A percentile compares a stretch with the other conserved stretches of the same genome.
Evolutionary conservation across 2,113 vertebrate genomes (phyloP).

Genomic region (Myiagra hebetior): DNA sequence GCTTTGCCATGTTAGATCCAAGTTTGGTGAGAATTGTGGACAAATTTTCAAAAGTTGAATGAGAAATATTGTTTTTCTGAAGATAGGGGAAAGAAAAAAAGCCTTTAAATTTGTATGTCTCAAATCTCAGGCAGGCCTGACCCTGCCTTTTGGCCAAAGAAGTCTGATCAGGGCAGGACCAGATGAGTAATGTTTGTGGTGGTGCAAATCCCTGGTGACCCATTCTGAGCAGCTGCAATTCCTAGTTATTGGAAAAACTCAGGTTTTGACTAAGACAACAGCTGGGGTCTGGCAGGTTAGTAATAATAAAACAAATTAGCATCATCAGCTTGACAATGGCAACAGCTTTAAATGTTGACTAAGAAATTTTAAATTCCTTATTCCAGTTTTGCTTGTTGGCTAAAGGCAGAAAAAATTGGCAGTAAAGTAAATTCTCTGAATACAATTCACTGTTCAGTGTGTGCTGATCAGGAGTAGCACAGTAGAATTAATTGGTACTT

Average conservation of each 20-base stretch:
- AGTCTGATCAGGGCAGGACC: conserved; percentile 52
- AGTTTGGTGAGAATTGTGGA: neutral
- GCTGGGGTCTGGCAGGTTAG: conserved; percentile 2
- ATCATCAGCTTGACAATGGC: neutral
- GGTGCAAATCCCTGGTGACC: conserved; percentile 1
- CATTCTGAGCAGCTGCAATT: conserved; percentile 47
- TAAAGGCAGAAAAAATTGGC: neutral
- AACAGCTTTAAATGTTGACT: neutral
- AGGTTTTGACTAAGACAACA: conserved; percentile 25
- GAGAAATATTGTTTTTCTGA: neutral
- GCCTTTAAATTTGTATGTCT: neutral
- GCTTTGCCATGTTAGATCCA: neutral
- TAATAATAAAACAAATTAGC: neutral
- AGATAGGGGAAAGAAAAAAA: neutral
- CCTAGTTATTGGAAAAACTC: conserved; percentile 29
- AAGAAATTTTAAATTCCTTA: neutral
- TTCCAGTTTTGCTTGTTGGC: neutral
- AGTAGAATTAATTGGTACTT: neutral
- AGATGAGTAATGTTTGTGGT: conserved; percentile 52
- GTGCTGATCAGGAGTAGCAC: neutral
- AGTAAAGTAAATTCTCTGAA: neutral
- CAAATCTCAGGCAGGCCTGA: conserved; percentile 39
- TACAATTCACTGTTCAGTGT: neutral
- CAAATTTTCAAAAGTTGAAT: neutral
- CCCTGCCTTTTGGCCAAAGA: conserved; percentile 52